Evolutionary conservation across 2,888 invertebrate species (phyloP).

Genomic region (Mylabris sibirica): DNA sequence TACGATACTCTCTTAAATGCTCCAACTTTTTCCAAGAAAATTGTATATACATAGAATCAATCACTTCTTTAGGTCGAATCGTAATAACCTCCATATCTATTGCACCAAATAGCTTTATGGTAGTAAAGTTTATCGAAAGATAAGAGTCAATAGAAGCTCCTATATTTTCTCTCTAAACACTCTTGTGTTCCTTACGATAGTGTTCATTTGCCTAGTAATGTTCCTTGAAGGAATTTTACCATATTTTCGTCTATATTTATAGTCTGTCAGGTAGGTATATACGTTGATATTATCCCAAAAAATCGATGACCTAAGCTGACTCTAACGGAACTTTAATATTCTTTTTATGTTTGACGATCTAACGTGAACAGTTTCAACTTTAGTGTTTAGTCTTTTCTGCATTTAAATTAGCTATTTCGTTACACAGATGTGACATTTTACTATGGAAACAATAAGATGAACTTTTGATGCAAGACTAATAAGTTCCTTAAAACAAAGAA

Average conservation of each 20-base stretch:
- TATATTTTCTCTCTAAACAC: neutral
- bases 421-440: neutral
- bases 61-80: no score
- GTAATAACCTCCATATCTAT: no score
- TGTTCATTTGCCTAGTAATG: neutral
- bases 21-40: no score
- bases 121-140: no score
- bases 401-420: constrained; percentile 4
- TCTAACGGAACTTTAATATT: constrained; percentile 1
- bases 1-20: no score
- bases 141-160: no score
- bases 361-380: neutral
- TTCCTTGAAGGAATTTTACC: neutral
- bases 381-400: neutral
- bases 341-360: neutral
- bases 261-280: no score
- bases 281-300: no score
- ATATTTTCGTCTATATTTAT: neutral
- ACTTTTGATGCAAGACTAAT: neutral
- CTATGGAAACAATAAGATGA: neutral
- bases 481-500: no score
- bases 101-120: no score
- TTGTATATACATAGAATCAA: no score
- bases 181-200: no score
- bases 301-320: neutral